Conservation (phyloP, 2,797 vertebrate species). For the Squalus acanthias region DNA sequence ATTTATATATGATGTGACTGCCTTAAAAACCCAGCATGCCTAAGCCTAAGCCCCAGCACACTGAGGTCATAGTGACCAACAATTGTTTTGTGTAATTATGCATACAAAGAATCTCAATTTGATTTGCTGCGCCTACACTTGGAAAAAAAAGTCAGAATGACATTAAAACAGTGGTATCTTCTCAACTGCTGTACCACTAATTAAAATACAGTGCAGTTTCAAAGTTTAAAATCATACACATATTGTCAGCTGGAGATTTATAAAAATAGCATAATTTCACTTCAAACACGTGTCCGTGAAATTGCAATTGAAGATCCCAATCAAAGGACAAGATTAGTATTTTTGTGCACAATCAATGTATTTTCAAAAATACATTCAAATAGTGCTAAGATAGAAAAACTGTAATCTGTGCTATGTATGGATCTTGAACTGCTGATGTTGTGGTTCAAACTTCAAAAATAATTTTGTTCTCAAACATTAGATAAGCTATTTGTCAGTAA, state of each 20-base stretch:
- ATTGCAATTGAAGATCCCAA: background rate
- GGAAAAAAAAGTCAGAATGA: conserved; percentile 36
- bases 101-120: background rate
- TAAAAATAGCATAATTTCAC: background rate
- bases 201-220: background rate
- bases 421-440: background rate
- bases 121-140: background rate
- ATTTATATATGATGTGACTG: too few species aligned
- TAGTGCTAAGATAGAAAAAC: background rate
- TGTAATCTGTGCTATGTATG: background rate
- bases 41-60: background rate
- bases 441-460: conserved; percentile 18
- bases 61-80: conserved; percentile 62
- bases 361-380: background rate
- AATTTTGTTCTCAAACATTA: background rate
- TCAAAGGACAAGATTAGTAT: background rate
- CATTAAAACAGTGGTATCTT: background rate
- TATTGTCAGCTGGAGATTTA: background rate
- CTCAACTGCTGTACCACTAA: background rate
- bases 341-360: background rate
- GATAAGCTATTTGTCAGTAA: background rate
- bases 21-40: background rate
- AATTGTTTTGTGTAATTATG: conserved; percentile 51
- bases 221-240: background rate
- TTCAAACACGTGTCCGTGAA: background rate